Percentiles rank a stretch among this genome's conserved stretches.
These are phyloP conservation scores for Hyphantria cunea DNA, from an alignment of 1,140 invertebrate genomes.

Conservation along the genomic window DNA sequence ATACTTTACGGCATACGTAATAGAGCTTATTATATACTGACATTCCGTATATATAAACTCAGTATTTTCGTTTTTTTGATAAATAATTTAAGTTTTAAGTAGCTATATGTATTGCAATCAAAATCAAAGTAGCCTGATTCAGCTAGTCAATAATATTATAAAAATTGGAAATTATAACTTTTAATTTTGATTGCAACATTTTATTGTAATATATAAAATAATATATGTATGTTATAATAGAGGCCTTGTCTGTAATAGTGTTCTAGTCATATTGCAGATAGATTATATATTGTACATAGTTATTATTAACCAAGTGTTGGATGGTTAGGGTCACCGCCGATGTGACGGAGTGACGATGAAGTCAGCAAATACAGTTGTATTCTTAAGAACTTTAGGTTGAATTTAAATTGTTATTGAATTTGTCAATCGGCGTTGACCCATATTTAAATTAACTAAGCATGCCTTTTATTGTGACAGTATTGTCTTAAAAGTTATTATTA, in stretches of 20 bases:
- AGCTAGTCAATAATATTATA: background rate
- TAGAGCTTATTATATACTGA: conserved; percentile 1
- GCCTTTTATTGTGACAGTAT: too few species aligned
- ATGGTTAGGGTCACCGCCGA: too few species aligned
- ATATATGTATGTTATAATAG: background rate
- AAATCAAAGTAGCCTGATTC: background rate
- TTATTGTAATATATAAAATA: background rate
- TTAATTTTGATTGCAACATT: background rate
- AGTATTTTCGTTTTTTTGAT: too few species aligned
- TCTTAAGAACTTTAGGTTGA: too few species aligned
- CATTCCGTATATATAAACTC: background rate
- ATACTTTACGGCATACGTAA: background rate
- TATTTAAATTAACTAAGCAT: too few species aligned
- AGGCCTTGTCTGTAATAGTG: background rate
- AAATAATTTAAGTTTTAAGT: background rate
- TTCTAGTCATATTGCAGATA: background rate
- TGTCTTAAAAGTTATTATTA: too few species aligned
- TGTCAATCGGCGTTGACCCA: too few species aligned
- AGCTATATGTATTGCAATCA: background rate
- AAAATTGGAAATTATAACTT: background rate
- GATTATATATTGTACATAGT: too few species aligned
- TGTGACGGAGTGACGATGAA: too few species aligned
- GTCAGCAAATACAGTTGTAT: too few species aligned
- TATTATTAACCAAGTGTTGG: too few species aligned
- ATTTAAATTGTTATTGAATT: too few species aligned